phyloP scores from a whole-genome alignment of 2,113 vertebrate genomes.

The Eidolon helvum region DNA sequence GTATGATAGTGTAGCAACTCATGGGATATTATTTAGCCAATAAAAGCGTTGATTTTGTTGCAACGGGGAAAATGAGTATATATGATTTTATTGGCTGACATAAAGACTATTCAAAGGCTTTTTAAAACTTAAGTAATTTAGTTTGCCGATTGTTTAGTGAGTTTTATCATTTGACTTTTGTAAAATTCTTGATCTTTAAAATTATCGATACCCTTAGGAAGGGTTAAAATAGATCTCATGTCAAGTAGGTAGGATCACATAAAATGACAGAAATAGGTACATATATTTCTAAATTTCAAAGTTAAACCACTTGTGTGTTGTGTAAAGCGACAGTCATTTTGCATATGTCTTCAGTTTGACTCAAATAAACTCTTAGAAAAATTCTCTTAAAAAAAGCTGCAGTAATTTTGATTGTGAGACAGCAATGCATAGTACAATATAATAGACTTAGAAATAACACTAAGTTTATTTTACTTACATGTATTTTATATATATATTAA shows the following conservation, averaged over 20 bases:
- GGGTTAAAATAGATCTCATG: neutral
- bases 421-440: neutral
- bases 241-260: neutral
- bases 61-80: neutral
- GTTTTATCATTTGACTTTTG: neutral
- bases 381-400: neutral
- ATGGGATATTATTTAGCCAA: neutral
- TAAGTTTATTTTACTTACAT: too few species aligned
- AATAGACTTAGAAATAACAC: neutral
- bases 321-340: neutral
- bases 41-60: neutral
- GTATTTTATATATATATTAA: too few species aligned
- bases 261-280: constrained; percentile 8
- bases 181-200: constrained; percentile 35
- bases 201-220: neutral
- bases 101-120: constrained; percentile 8
- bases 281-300: neutral
- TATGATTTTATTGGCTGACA: neutral
- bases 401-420: neutral
- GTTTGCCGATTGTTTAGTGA: neutral
- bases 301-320: neutral
- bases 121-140: constrained; percentile 16
- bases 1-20: neutral
- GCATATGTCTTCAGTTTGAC: too few species aligned
- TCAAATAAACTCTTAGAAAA: too few species aligned